Evolutionary conservation across 2,113 vertebrate species (phyloP), one percentile per base, ranked within the genome.

Genomic region (Glaucomys volans): DNA sequence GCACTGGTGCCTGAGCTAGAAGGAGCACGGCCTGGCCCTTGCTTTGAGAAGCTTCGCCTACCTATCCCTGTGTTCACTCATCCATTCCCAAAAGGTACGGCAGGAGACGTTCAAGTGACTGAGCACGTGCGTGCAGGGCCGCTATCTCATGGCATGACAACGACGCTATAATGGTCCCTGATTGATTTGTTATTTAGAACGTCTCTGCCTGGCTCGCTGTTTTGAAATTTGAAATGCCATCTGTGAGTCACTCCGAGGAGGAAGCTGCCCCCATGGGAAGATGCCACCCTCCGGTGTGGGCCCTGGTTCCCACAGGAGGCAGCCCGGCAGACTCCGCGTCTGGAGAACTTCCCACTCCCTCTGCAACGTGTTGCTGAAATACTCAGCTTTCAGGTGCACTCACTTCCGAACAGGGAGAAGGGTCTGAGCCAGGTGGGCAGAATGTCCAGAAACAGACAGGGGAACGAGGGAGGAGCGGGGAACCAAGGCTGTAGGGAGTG

Each of bases 371-470:
- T 52, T 64, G 71, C 59, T 28, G 67, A 28, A 75, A 80, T 54
- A 74, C 77, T 40, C 82, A 57, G 24, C 69, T 80, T 86, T 75
- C 37, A 87, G 28, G 42, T 69, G 32, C 24, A 42, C 75, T 44
- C 17, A 75, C 47, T 96, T 76, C 11, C 74, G 80, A 90, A 9
- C 18, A 59, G 59, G 76, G 42, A n/a, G 32, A 72, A 86, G 44
- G 77, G 76, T 42, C 44, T 92, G 76, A 95, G 87, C 62, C 37
- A 59, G 74, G 35, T 37, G 42, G 26, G 1, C 28, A 28, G 79
- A 50, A 35, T 4, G 16, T 64, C 52, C 47, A 74, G 69, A 91
- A 95, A 81, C 82, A 96, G 92, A 96, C 96, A 98, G 88, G 52
- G 90, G 92, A 95, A 89, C 62, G n/a, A 74, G 67, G 54, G 16